phyloP scores from a whole-genome alignment of 2,113 vertebrate genomes.

The Puffinus mauretanicus region DNA sequence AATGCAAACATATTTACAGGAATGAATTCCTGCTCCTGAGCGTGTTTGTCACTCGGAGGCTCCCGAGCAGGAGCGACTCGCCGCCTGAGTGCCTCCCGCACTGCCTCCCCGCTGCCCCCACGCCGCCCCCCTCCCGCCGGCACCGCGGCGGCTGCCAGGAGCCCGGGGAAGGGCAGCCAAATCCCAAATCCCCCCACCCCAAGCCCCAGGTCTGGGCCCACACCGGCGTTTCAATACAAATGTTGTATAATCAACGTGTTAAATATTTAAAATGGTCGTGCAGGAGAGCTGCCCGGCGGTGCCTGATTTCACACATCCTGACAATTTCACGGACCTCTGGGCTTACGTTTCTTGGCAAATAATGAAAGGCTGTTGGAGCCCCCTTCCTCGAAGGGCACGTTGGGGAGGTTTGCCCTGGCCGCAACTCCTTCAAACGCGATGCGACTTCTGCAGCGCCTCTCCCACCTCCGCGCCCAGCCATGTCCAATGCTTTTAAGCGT shows the following conservation, averaged over 20 bases:
- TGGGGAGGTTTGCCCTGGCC: neutral
- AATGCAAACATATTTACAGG: constrained; percentile 78
- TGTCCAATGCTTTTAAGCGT: constrained; percentile 44
- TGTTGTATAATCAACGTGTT: constrained; percentile 16
- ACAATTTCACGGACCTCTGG: constrained; percentile 55
- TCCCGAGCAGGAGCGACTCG: neutral
- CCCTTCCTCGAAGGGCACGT: neutral
- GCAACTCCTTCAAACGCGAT: neutral
- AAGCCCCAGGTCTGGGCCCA: neutral
- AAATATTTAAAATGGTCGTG: constrained; percentile 33
- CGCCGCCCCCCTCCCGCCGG: neutral
- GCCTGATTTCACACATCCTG: constrained; percentile 47
- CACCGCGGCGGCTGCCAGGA: neutral
- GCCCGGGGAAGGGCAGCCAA: neutral
- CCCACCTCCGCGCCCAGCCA: neutral
- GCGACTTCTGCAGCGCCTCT: neutral
- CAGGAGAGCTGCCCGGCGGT: constrained; percentile 24
- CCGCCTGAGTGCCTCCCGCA: neutral
- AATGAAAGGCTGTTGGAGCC: constrained; percentile 7
- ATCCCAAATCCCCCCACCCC: neutral
- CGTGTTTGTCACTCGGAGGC: constrained; percentile 10
- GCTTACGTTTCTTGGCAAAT: constrained; percentile 43
- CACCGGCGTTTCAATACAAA: neutral
- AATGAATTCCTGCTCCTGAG: constrained; percentile 47
- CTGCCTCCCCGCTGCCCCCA: neutral